Base-by-base conservation (phyloP, 2,113 vertebrate genomes). In the Naja naja region DNA sequence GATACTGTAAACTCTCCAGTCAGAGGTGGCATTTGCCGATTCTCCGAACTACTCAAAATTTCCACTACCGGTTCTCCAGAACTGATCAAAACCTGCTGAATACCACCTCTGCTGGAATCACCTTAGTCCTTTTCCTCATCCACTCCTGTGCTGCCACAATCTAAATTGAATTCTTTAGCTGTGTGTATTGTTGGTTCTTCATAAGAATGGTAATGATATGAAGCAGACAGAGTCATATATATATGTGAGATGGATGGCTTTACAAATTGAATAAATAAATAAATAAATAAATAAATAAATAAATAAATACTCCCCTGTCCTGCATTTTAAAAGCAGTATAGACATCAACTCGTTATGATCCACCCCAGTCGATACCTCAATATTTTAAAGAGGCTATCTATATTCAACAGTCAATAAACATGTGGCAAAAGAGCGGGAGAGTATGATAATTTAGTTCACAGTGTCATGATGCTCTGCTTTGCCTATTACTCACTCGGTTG, bases 321-420 rank as follows among this genome's bases (percentile, higher is more conserved):
- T 39, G 43, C 9, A 30, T 85, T 93, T 89, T 58, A 49, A 52
- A 92, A 58, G 30, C 45, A 20, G 1, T 55, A 16, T 25, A 47
- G 55, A 56, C 34, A 47, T 45, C 55, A 22, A 14, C 49, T 87
- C 27, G 12, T 58, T 86, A 20, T 14, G 49, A 53, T 93, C 55
- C 30, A 30, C 18, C n/a, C 52, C 43, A n/a, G 25, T 43, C 55
- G 20, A 91, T 14, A 69, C 30, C 64, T 69, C 64, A 74, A 89
- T 89, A 60, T 92, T 89, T 89, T 92, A 87, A 91, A 89, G 53
- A 89, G 45, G 45, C 91, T 92, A 89, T 54, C 85, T 49, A 89
- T 91, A 89, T 87, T 87, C 89, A 89, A 45, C 88, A 64, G 43
- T 69, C 89, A 89, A 90, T 55, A 92, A 89, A 87, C 93, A 89